Percentiles rank a stretch among this genome's conserved stretches.
Conservation (phyloP, 2,888 invertebrate genomes). For the Celastrina argiolus region DNA sequence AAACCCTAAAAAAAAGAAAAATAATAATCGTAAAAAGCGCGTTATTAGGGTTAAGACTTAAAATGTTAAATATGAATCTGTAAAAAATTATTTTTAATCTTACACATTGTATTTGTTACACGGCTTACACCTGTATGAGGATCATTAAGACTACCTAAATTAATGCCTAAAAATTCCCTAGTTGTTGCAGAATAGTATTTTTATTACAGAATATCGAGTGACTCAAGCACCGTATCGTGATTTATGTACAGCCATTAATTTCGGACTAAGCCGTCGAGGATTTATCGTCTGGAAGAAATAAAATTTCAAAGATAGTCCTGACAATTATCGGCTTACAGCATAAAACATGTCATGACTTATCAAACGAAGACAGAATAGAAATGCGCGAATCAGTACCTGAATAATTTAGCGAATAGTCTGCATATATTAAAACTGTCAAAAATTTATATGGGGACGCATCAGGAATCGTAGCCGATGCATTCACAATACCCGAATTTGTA, state of each 20-base stretch:
- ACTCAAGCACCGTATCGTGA: not conserved
- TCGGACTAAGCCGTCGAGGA: not conserved
- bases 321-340: conserved; percentile 28
- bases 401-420: conserved; percentile 33
- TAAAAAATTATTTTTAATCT: too few species aligned
- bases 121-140: too few species aligned
- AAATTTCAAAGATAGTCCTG: conserved; percentile 31
- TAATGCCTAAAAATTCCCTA: not conserved
- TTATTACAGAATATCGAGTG: not conserved
- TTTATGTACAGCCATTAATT: not conserved
- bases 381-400: conserved; percentile 19
- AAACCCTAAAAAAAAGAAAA: not conserved
- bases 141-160: too few species aligned
- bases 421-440: conserved; percentile 32
- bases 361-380: conserved; percentile 23
- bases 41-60: too few species aligned
- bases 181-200: not conserved
- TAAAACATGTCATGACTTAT: conserved; percentile 10
- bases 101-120: too few species aligned
- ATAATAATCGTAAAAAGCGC: too few species aligned
- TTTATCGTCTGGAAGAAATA: conserved; percentile 3
- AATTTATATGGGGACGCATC: conserved; percentile 58
- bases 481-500: conserved; percentile 55
- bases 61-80: too few species aligned
- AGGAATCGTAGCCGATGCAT: conserved; percentile 61